Conservation (phyloP, 2,888 invertebrate species). For the Crossocerus cetratus region DNA sequence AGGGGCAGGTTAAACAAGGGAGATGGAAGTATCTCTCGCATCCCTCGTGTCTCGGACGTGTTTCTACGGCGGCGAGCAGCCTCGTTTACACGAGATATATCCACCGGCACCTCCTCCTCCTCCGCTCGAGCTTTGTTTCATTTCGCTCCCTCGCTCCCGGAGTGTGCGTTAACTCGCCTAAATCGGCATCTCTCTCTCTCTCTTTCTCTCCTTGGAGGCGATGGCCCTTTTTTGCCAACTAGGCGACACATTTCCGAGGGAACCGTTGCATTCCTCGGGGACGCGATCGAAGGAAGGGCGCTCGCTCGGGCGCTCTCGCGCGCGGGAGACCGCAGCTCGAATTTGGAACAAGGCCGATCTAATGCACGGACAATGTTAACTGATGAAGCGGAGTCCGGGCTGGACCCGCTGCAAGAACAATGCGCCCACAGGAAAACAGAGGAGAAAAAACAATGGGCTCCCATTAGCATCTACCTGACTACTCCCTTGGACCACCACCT, state of each 20-base stretch:
- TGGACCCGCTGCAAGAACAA: slow-evolving; percentile 62
- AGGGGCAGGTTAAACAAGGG: slow-evolving; percentile 42
- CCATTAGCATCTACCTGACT: slow-evolving; percentile 72
- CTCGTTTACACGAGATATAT: slow-evolving; percentile 54
- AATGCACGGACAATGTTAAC: slow-evolving; percentile 69
- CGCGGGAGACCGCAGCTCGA: slow-evolving; percentile 52
- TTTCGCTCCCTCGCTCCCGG: slow-evolving; percentile 7
- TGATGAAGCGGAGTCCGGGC: slow-evolving; percentile 58
- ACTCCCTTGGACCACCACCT: slow-evolving; percentile 40
- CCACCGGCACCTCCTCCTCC: slow-evolving; percentile 15
- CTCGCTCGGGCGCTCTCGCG: slow-evolving; percentile 15
- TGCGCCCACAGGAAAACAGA: slow-evolving; percentile 52
- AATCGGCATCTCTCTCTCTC: slow-evolving; percentile 11
- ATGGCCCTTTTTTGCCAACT: slow-evolving; percentile 1
- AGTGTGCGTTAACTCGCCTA: no score
- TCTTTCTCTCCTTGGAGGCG: not conserved
- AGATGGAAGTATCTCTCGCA: slow-evolving; percentile 40
- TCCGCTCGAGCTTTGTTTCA: not conserved
- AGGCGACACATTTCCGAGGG: slow-evolving; percentile 6
- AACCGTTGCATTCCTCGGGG: slow-evolving; percentile 46
- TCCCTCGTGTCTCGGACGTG: slow-evolving; percentile 27
- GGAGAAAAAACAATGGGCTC: slow-evolving; percentile 69
- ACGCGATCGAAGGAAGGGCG: slow-evolving; percentile 25
- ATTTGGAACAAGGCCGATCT: slow-evolving; percentile 68
- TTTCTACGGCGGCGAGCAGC: slow-evolving; percentile 38